Conservation (phyloP, 2,888 invertebrate species). For the Drosophila demipolita region DNA sequence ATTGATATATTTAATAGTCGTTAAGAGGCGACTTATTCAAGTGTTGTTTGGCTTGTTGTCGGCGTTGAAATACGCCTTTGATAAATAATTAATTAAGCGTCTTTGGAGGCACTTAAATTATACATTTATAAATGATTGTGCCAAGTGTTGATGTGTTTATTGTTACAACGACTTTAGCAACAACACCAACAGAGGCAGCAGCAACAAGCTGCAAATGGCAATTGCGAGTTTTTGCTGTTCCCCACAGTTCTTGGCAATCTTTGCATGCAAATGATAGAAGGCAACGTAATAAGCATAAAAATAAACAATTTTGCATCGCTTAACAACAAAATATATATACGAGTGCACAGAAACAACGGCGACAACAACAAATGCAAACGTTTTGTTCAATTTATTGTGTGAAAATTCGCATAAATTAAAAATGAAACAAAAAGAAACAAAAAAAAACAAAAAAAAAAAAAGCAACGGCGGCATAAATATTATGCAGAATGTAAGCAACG, state of each 20-base stretch:
- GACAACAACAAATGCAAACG: conserved; percentile 45
- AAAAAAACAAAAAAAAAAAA: conserved; percentile 5
- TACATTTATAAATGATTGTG: conserved; percentile 77
- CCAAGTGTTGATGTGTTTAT: conserved; percentile 79
- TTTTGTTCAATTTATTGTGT: conserved; percentile 81
- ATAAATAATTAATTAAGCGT: conserved; percentile 75
- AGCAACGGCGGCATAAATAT: conserved; percentile 73
- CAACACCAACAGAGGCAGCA: conserved; percentile 14
- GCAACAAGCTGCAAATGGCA: conserved; percentile 38
- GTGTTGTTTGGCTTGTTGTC: conserved; percentile 22
- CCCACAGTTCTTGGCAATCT: conserved; percentile 24
- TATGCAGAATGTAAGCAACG: conserved; percentile 73
- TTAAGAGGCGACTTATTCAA: conserved; percentile 48
- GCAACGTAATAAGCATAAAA: conserved; percentile 75
- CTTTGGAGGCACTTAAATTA: conserved; percentile 62
- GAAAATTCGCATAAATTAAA: conserved; percentile 81
- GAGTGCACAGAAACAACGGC: conserved; percentile 20
- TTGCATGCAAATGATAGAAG: conserved; percentile 71
- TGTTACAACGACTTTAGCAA: conserved; percentile 43
- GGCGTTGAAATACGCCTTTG: conserved; percentile 67
- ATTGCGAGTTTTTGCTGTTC: conserved; percentile 40
- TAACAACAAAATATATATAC: conserved; percentile 43
- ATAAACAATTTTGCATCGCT: conserved; percentile 67
- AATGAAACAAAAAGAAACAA: conserved; percentile 15
- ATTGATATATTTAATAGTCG: conserved; percentile 49